Conservation (phyloP, 2,888 invertebrate species). For the Ephialtes manifestator region DNA sequence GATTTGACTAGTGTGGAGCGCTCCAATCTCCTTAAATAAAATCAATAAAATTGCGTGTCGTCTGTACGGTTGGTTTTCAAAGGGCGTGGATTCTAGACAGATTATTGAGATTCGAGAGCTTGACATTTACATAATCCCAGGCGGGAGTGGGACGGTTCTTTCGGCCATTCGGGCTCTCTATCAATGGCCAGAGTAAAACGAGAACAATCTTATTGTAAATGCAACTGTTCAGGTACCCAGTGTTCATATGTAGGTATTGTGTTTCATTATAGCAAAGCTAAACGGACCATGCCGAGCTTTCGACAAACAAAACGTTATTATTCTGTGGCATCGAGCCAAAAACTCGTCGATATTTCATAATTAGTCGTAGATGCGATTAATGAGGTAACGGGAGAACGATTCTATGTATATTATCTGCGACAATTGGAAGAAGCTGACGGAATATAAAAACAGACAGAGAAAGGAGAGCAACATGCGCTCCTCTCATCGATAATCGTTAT, state of each 20-base stretch:
- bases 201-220: slow-evolving; percentile 62
- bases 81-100: slow-evolving; percentile 3
- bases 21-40: too few relatives aligned
- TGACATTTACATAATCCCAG: slow-evolving; percentile 34
- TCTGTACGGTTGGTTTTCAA: not conserved
- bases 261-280: slow-evolving; percentile 11
- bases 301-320: slow-evolving; percentile 11
- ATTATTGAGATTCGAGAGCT: slow-evolving; percentile 33
- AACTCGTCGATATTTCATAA: not conserved
- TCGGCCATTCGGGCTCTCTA: slow-evolving; percentile 21
- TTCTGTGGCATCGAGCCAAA: not conserved
- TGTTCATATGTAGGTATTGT: slow-evolving; percentile 56
- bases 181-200: slow-evolving; percentile 34
- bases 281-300: slow-evolving; percentile 21
- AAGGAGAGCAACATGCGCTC: slow-evolving; percentile 11
- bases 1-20: too few relatives aligned
- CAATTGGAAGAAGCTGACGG: slow-evolving; percentile 62
- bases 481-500: slow-evolving; percentile 42
- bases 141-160: slow-evolving; percentile 30
- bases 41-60: slow-evolving; percentile 1
- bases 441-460: slow-evolving; percentile 16
- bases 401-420: slow-evolving; percentile 35
- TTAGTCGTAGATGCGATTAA: slow-evolving; percentile 3
- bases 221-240: slow-evolving; percentile 67
- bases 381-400: slow-evolving; percentile 37